Percentiles rank a stretch among this genome's conserved stretches.
Conservation (phyloP, 2,888 invertebrate genomes). For the Sarcophaga carnaria region DNA sequence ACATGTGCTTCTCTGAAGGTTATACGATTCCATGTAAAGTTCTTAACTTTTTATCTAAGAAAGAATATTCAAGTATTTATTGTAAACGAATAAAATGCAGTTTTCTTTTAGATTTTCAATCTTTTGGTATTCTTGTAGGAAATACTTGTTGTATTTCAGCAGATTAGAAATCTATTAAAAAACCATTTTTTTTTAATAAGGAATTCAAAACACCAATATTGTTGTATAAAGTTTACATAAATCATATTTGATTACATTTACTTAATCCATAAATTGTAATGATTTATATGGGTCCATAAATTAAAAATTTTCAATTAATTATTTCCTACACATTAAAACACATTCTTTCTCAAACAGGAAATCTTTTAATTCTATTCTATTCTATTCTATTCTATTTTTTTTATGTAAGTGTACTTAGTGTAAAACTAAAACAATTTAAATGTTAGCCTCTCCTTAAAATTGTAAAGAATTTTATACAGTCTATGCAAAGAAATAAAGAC, state of each 20-base stretch:
- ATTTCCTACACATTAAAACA: no score
- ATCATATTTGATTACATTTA: no score
- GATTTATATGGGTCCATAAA: no score
- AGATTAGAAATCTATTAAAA: no score
- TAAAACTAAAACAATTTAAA: no score
- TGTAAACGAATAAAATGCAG: background rate
- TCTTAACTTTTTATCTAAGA: constrained; percentile 9
- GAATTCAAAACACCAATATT: no score
- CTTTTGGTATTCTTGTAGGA: background rate
- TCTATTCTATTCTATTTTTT: background rate
- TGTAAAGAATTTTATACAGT: background rate
- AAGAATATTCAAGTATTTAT: background rate
- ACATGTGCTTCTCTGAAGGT: constrained; percentile 40
- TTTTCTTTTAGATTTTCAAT: constrained; percentile 28
- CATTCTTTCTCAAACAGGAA: no score
- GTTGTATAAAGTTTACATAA: no score
- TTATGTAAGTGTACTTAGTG: no score
- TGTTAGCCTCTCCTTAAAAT: constrained; percentile 60
- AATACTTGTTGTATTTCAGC: background rate
- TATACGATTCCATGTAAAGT: background rate
- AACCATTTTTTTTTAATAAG: no score
- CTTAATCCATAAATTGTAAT: no score
- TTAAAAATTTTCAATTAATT: no score
- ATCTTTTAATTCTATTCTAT: background rate
- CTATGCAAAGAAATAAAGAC: background rate